Percentiles rank a stretch among this genome's conserved stretches.
Evolutionary conservation across 2,113 vertebrate genomes (phyloP).

Genomic region (Mesocricetus auratus): DNA sequence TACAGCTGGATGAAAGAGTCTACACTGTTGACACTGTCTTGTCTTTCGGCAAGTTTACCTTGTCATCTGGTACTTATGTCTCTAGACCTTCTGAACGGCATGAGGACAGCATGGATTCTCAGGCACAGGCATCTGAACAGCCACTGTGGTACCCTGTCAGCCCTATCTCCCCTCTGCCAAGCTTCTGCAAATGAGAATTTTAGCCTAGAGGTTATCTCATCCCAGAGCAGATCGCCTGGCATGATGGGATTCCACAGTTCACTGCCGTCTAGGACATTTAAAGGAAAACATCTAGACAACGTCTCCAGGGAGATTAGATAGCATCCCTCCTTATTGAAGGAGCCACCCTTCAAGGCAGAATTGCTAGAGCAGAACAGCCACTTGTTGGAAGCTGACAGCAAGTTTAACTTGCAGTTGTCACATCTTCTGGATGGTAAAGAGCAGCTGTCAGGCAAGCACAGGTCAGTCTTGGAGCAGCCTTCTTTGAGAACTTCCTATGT

Average conservation of each 20-base stretch:
- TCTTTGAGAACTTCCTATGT: not conserved
- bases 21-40: not conserved
- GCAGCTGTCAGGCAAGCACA: not conserved
- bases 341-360: conserved; percentile 39
- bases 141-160: not conserved
- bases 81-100: not conserved
- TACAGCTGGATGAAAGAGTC: not conserved
- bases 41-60: not conserved
- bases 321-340: not conserved
- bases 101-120: not conserved
- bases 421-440: not conserved
- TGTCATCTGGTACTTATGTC: not conserved
- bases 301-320: conserved; percentile 36
- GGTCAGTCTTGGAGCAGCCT: not conserved
- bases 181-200: conserved; percentile 61
- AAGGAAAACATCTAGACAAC: not conserved
- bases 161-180: conserved; percentile 49
- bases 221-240: not conserved
- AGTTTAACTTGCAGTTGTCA: not conserved
- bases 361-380: conserved; percentile 37
- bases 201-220: conserved; percentile 55
- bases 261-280: not conserved
- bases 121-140: not conserved
- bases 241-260: not conserved
- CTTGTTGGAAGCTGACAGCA: not conserved